Percentiles rank a stretch among this genome's conserved stretches.
Conservation (phyloP, 1,140 invertebrate species). For the Euura saliciscinereae region DNA sequence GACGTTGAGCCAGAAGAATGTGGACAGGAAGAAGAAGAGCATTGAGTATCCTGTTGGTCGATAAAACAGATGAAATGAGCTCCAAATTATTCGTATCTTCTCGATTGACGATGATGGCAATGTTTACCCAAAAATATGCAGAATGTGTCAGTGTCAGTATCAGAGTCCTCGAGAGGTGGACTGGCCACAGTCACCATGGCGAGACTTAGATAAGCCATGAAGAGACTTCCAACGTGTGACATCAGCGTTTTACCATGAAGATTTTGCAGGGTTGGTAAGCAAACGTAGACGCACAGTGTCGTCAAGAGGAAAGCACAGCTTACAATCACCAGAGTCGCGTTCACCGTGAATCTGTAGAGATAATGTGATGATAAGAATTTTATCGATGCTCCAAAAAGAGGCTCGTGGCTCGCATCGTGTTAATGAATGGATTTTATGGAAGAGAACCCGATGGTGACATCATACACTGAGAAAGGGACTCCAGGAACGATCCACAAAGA, state of each 20-base stretch:
- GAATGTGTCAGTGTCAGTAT: background rate
- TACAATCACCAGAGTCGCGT: conserved; percentile 24
- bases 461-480: too few species aligned
- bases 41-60: conserved; percentile 41
- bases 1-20: conserved; percentile 76
- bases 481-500: too few species aligned
- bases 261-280: conserved; percentile 67
- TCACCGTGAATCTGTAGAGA: conserved; percentile 26
- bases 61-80: background rate
- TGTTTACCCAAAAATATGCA: background rate
- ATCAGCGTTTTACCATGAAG: conserved; percentile 74
- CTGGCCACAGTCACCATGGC: conserved; percentile 40
- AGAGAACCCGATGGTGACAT: too few species aligned
- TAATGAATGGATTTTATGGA: too few species aligned
- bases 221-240: conserved; percentile 68
- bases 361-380: background rate
- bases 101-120: too few species aligned
- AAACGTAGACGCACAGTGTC: conserved; percentile 70
- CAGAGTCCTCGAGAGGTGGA: background rate
- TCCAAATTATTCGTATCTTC: too few species aligned
- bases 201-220: conserved; percentile 66
- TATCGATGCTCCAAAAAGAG: too few species aligned
- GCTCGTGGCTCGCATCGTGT: too few species aligned
- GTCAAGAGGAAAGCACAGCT: conserved; percentile 65
- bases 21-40: conserved; percentile 60